Conservation (phyloP, 2,888 invertebrate species). For the Theodoxus fluviatilis region DNA sequence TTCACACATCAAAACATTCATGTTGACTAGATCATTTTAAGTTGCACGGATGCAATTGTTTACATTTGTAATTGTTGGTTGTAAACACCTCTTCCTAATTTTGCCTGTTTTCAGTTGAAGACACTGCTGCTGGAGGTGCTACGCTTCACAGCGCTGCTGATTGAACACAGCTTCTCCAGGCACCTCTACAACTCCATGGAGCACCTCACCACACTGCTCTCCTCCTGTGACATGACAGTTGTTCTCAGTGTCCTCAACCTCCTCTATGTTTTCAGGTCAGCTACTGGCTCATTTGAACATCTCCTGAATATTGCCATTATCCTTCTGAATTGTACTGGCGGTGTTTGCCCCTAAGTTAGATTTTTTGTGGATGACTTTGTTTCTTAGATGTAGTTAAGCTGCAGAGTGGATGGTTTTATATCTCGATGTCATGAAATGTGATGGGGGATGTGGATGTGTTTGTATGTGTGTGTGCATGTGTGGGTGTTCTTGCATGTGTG, state of each 20-base stretch:
- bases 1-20: too few species aligned
- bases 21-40: background rate
- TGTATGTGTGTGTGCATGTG: too few species aligned
- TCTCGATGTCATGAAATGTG: too few species aligned
- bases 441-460: too few species aligned
- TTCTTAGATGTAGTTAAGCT: too few species aligned
- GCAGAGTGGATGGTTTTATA: too few species aligned
- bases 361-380: too few species aligned
- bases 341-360: too few species aligned
- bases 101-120: conserved; percentile 71
- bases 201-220: conserved; percentile 78
- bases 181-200: conserved; percentile 89
- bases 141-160: conserved; percentile 82
- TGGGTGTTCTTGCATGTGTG: too few species aligned
- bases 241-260: conserved; percentile 84
- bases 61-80: background rate
- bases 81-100: background rate
- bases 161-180: conserved; percentile 86
- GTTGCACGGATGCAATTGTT: background rate
- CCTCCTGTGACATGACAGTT: conserved; percentile 82
- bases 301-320: too few species aligned
- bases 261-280: conserved; percentile 78
- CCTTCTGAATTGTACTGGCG: too few species aligned
- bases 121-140: conserved; percentile 78
- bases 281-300: conserved; percentile 5